Base-by-base conservation (phyloP, 2,888 invertebrate genomes). In the Hemicrepidius hirtus region DNA sequence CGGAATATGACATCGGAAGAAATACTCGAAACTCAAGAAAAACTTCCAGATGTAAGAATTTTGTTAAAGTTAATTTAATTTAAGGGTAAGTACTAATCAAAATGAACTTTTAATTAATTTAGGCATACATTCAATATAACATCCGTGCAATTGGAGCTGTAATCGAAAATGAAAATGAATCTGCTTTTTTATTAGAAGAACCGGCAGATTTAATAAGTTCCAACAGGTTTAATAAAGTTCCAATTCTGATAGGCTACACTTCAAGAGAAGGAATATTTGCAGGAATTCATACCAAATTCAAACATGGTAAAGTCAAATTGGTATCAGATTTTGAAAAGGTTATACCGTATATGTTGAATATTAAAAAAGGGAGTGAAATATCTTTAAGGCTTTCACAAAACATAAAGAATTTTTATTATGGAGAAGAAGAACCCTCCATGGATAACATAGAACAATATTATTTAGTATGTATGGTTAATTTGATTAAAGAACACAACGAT, bases 321-420 rank as follows among this genome's bases (percentile, higher is more conserved):
- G 9, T 20, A 0, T 7, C 10, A 21, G 40, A 65, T 65, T 65
- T 65, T 37, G 50, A 65, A 65, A 16, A n/a, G 2, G 35, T 35
- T 6, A 44, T 74, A 6, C 74, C 74, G 5, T 64, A 71, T 44
- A 60, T 64, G 44, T 21, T 74, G n/a, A 41, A 60, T 3, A 24
- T 57, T 9, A 18, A 9, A 12, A 74, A 68, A 49, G 53, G 44
- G n/a, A 71, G 53, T 28, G 35, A n/a, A 10, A 18, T 49, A 16
- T 76, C 86, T 3, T 80, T 76, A 24, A 78, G 78, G 7, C 82
- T 86, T 35, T 88, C 87, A 0, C 78, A 83, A 1, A 82, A 83
- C 75, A 82, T 90, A 9, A 85, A 85, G 53, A 73, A 86, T 13
- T 81, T 84, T 9, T 88, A 89, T 78, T 89, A 87, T 76, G 87